Evolutionary conservation across 1,140 invertebrate species (phyloP), one percentile per base, ranked within the genome.

Genomic region (Muscidifurax raptorellus): DNA sequence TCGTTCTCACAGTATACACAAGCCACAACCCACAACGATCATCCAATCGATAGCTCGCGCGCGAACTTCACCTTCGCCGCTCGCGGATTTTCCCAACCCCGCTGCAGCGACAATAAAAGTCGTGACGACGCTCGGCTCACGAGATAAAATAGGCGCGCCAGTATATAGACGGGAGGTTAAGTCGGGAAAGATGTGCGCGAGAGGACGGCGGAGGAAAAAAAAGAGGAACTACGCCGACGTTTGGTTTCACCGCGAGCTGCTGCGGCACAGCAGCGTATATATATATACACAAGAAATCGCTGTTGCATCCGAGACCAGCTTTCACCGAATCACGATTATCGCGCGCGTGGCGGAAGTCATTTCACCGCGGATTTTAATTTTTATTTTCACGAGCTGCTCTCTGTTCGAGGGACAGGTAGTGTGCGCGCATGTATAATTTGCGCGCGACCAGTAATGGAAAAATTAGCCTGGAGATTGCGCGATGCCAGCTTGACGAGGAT

Each of bases 301-400:
- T 32, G 66, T 47, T 80, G 71, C 69, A 80, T 80, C 76, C 77
- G 77, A 84, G 32, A 59, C 44, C 36, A 72, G 71, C 83, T 84
- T 84, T 84, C 83, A 84, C 83, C 77, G 71, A 84, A 84, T 80
- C 77, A 78, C 77, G 77, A 80, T 84, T 80, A 84, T 74, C 15
- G 66, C 66, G 66, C 66, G 72, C n/a, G 30, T 67, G 67, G 66
- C 67, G 30, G 76, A 80, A 75, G 59, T 84, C 47, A 75, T 71
- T 80, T 84, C 69, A 80, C 67, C 66, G 64, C 40, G 28, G 27
- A 30, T 66, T 84, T 72, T 75, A 32, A 72, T 82, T 82, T 74
- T 72, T 82, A 74, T 74, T 32, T 78, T 78, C 76, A 7, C 18
- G 52, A n/a, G 52, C 52, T 59, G 52, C 15, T 59, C 52, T 59